Evolutionary conservation across 2,113 vertebrate genomes (phyloP), one percentile per base, ranked within the genome.

Genomic region (Desmodus rotundus): DNA sequence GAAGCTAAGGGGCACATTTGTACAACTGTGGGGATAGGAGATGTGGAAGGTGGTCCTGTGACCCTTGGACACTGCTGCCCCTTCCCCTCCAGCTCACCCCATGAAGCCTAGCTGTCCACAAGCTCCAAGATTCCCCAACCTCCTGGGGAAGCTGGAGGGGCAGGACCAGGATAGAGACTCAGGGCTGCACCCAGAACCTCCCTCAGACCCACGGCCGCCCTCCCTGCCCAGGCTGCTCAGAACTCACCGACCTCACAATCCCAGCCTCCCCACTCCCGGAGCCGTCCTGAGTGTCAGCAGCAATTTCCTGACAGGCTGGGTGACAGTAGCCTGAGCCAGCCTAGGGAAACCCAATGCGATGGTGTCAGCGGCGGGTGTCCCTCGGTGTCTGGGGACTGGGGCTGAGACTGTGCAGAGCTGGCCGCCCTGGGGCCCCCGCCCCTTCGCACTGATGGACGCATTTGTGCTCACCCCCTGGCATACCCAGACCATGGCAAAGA

Each of bases 341-440:
- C 96, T 96, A 36, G 0, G 97, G 98, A 98, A 98, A 98, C 88
- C 87, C 1, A 72, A 97, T 22, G 96, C 98, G 93, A 31, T 1
- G 5, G 52, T 63, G 97, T 97, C 97, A 87, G 97, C 95, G 54
- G 28, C 0, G 0, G 8, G 22, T 78, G 28, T 97, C 98, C 97
- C 38, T 74, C 7, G 63, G 96, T 92, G 86, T 56, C 10, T 68
- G 50, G 97, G 97, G 77, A 98, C 95, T 0, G 6, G 3, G 68
- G 52, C 95, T 98, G 98, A 98, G 96, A 97, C 96, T 97, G 95
- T 98, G 90, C 98, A 98, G 98, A 98, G 63, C 96, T 38, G 24
- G 78, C 38, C 3, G 77, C 19, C 72, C 0, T 0, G 28, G 19
- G 33, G 36, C 85, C 36, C 17, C 10, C 2, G 43, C 36, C 74